phyloP scores from a whole-genome alignment of 2,888 invertebrate species.

The Xestoiulus laeticollis region DNA sequence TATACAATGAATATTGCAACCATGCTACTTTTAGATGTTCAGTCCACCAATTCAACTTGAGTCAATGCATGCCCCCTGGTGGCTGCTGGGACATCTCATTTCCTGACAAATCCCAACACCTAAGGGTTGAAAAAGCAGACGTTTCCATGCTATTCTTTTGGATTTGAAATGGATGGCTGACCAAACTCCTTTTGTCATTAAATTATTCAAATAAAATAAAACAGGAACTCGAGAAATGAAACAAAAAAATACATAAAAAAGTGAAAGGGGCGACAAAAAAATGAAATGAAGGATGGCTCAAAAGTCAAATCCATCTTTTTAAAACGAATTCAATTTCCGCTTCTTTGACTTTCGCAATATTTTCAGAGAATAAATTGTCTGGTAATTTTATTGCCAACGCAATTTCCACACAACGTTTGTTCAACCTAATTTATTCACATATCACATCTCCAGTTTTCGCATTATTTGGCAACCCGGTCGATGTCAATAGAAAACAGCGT shows the following conservation, averaged over 20 bases:
- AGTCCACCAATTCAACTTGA: too few species aligned
- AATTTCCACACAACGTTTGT: background rate
- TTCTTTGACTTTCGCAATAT: background rate
- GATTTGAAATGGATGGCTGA: slow-evolving; percentile 1
- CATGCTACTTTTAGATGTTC: too few species aligned
- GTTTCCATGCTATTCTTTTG: background rate
- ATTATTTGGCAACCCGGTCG: slow-evolving; percentile 18
- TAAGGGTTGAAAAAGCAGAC: background rate
- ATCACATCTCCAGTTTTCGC: background rate
- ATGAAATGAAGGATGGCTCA: background rate
- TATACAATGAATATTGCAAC: too few species aligned
- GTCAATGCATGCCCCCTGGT: too few species aligned
- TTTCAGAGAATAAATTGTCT: background rate
- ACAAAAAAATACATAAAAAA: background rate
- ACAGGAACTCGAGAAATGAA: too few species aligned
- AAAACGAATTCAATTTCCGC: slow-evolving; percentile 20
- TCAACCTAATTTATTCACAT: slow-evolving; percentile 12
- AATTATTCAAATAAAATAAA: slow-evolving; percentile 15
- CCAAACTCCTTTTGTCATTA: slow-evolving; percentile 26
- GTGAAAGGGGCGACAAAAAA: background rate
- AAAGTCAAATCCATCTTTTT: slow-evolving; percentile 9
- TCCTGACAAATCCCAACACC: too few species aligned
- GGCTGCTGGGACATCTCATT: too few species aligned
- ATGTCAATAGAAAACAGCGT: background rate
- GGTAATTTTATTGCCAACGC: slow-evolving; percentile 9